phyloP scores from a whole-genome alignment of 2,113 vertebrate genomes.

The Syngnathus floridae region DNA sequence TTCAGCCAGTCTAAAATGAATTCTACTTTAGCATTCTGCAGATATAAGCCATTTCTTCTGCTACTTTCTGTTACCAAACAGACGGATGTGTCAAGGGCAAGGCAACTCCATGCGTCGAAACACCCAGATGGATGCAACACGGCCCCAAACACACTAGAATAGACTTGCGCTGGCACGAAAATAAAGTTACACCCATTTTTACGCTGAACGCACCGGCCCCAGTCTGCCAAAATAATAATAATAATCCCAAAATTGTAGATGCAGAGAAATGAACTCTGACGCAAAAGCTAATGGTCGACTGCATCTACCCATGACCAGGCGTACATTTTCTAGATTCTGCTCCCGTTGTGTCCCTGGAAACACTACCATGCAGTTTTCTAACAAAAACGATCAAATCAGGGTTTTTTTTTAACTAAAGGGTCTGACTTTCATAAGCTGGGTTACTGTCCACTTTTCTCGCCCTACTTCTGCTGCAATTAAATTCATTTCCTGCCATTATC shows the following conservation, averaged over 20 bases:
- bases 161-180: too few relatives aligned
- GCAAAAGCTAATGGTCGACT: conserved; percentile 40
- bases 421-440: conserved; percentile 32
- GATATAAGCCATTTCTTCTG: too few relatives aligned
- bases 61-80: too few relatives aligned
- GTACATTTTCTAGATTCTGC: conserved; percentile 23
- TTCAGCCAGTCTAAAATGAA: too few relatives aligned
- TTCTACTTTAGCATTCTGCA: too few relatives aligned
- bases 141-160: too few relatives aligned
- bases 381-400: conserved; percentile 13
- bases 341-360: conserved; percentile 32
- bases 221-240: neutral
- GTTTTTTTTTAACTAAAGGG: conserved; percentile 16
- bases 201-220: too few relatives aligned
- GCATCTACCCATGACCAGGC: neutral
- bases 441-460: conserved; percentile 18
- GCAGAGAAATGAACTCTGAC: conserved; percentile 52
- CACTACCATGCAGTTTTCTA: conserved; percentile 18
- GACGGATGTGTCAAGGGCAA: too few relatives aligned
- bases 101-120: too few relatives aligned
- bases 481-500: conserved; percentile 59
- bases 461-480: conserved; percentile 48
- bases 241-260: conserved; percentile 10
- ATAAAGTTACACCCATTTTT: too few relatives aligned
- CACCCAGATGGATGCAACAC: too few relatives aligned